These are phyloP conservation scores for Sarcophilus harrisii DNA, from an alignment of 2,797 vertebrate genomes.

Conservation along the genomic window DNA sequence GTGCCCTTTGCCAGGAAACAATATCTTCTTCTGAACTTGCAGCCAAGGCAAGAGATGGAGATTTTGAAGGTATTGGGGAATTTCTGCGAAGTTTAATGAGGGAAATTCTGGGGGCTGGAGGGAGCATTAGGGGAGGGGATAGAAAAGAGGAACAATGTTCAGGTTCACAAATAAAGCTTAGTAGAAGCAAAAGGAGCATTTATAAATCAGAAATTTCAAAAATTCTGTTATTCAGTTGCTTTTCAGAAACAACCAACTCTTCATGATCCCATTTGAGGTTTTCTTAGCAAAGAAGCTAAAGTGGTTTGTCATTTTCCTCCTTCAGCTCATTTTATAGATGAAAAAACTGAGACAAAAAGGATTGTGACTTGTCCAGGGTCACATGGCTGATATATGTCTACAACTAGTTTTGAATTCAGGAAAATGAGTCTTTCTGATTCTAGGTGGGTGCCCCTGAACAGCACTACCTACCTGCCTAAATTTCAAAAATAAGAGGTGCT, in stretches of 20 bases:
- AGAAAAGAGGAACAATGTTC: not conserved
- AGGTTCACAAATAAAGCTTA: not conserved
- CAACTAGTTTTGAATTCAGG: not conserved
- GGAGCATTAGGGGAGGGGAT: not conserved
- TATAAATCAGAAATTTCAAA: not conserved
- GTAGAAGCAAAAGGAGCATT: not conserved
- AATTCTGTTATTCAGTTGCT: not conserved
- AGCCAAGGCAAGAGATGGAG: conserved; percentile 94
- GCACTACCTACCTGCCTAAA: not conserved
- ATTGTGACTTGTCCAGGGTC: not conserved
- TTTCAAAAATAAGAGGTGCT: not conserved
- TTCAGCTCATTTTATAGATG: not conserved
- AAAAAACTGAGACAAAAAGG: not conserved
- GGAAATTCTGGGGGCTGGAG: not conserved
- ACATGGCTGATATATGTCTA: not conserved
- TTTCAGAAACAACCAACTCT: not conserved
- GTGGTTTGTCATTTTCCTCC: not conserved
- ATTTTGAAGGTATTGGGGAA: conserved; percentile 92
- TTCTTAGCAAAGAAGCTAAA: not conserved
- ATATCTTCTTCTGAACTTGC: conserved; percentile 95
- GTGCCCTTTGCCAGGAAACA: conserved; percentile 96
- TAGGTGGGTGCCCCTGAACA: too few species aligned
- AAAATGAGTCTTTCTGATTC: not conserved
- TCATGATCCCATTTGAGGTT: not conserved
- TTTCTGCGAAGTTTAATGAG: not conserved